phyloP scores from a whole-genome alignment of 2,888 invertebrate species.

The Pachymerium ferrugineum region DNA sequence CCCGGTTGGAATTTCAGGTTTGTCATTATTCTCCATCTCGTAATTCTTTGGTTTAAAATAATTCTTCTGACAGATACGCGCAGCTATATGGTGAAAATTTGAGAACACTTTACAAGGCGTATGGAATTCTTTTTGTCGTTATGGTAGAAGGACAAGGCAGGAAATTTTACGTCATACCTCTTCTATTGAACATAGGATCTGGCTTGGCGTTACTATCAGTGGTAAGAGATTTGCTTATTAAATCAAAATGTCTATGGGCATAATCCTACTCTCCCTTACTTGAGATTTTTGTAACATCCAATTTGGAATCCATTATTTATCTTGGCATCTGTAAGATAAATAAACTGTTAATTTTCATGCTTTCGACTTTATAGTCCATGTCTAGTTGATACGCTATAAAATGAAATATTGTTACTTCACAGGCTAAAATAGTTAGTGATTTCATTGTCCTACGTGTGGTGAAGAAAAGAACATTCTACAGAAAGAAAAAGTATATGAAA shows the following conservation, averaged over 20 bases:
- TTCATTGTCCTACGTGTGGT: not conserved
- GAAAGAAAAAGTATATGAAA: not conserved
- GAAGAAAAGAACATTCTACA: not conserved
- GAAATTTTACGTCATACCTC: constrained; percentile 51
- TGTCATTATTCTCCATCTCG: not conserved
- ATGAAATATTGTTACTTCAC: too few species aligned
- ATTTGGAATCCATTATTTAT: not conserved
- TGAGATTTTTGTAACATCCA: not conserved
- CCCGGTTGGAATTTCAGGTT: constrained; percentile 53
- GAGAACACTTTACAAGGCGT: constrained; percentile 49
- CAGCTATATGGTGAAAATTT: constrained; percentile 45
- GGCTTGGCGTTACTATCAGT: constrained; percentile 51
- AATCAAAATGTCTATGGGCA: too few species aligned
- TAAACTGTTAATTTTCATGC: too few species aligned
- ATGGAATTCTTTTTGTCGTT: constrained; percentile 51
- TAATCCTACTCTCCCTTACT: too few species aligned
- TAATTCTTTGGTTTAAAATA: constrained; percentile 29
- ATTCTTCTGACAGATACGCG: constrained; percentile 45
- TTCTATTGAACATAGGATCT: constrained; percentile 51
- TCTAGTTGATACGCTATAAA: too few species aligned
- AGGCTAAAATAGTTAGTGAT: not conserved
- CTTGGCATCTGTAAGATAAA: too few species aligned
- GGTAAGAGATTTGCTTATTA: constrained; percentile 46
- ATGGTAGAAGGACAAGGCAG: constrained; percentile 50
- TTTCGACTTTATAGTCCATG: too few species aligned